Conservation (phyloP, 2,797 vertebrate genomes). For the Poecilia wingei region DNA sequence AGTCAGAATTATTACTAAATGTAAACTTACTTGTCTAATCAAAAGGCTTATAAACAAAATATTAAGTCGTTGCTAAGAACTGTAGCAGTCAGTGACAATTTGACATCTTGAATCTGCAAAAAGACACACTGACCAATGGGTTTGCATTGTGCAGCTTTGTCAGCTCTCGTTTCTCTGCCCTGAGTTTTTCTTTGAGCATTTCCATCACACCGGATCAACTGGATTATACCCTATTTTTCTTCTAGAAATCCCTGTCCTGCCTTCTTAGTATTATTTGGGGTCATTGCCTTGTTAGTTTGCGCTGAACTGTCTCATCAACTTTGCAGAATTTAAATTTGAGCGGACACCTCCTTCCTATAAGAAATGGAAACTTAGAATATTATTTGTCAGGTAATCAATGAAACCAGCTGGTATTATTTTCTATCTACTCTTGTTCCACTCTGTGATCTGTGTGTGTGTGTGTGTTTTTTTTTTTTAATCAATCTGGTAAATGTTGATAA, state of each 20-base stretch:
- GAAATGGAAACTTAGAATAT: background rate
- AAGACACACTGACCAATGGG: background rate
- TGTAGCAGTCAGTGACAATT: background rate
- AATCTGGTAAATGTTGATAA: constrained; percentile 3
- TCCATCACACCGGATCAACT: background rate
- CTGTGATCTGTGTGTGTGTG: too few species aligned
- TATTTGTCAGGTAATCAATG: background rate
- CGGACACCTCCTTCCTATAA: background rate
- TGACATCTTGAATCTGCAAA: background rate
- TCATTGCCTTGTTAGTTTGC: background rate
- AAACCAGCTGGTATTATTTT: background rate
- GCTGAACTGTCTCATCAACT: background rate
- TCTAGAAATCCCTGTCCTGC: background rate
- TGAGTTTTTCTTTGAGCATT: background rate
- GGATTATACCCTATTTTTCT: background rate
- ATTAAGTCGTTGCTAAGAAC: background rate
- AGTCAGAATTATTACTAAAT: background rate
- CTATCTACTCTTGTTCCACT: background rate
- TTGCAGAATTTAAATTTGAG: background rate
- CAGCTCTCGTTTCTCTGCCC: background rate
- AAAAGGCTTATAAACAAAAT: background rate
- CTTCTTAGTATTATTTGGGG: background rate
- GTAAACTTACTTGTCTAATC: background rate
- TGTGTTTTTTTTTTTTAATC: background rate
- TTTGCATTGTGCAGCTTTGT: background rate